Evolutionary conservation across 1,140 invertebrate genomes (phyloP).

Genomic region (Ooceraea biroi): DNA sequence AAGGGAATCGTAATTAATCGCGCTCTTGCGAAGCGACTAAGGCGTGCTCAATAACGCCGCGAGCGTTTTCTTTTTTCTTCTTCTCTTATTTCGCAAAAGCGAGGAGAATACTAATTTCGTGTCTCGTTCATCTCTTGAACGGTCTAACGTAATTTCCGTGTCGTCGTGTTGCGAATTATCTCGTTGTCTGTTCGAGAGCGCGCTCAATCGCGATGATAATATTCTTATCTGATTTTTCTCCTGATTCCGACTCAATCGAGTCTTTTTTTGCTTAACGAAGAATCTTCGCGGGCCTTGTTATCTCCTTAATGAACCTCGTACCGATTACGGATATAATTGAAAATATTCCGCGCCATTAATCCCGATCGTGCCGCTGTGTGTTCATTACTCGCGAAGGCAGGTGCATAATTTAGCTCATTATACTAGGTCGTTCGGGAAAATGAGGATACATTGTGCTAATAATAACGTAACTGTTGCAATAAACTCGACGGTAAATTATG

Average conservation of each 20-base stretch:
- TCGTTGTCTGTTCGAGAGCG: not conserved
- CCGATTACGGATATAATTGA: not conserved
- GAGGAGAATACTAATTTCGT: not conserved
- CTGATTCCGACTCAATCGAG: not conserved
- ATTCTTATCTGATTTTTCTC: not conserved
- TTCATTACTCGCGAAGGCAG: not conserved
- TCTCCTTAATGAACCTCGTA: not conserved
- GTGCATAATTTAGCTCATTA: constrained; percentile 19
- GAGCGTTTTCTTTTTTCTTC: not conserved
- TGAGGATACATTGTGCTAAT: not conserved
- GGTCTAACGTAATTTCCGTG: constrained; percentile 8
- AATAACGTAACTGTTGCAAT: not conserved
- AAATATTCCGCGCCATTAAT: not conserved
- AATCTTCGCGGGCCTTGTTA: not conserved
- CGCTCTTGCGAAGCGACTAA: not conserved
- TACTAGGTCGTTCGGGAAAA: not conserved
- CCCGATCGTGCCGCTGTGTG: not conserved
- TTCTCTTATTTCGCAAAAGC: not conserved
- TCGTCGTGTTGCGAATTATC: not conserved
- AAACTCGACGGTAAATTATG: not conserved
- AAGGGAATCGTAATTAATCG: constrained; percentile 25
- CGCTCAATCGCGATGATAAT: not conserved
- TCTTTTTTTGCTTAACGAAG: not conserved
- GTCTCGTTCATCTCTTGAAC: not conserved
- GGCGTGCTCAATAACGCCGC: not conserved